Percentiles rank a stretch among this genome's conserved stretches.
These are phyloP conservation scores for Coluber constrictor DNA, from an alignment of 2,797 vertebrate genomes.

Conservation along the genomic window DNA sequence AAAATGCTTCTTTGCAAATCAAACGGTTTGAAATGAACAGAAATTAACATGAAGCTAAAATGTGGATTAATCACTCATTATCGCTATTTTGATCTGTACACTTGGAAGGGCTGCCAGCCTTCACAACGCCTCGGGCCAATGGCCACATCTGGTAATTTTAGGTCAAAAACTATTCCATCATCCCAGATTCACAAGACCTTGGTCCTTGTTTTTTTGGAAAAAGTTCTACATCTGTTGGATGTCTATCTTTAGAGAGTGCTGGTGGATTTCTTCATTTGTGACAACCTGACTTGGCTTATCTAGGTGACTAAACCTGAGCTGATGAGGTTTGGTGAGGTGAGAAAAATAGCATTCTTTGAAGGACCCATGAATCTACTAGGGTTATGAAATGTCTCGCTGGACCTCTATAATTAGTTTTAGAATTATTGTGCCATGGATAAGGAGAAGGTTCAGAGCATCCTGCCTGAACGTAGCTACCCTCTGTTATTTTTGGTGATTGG, in stretches of 20 bases:
- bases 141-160: background rate
- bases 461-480: background rate
- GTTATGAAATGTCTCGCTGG: background rate
- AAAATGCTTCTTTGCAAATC: background rate
- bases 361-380: background rate
- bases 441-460: background rate
- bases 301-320: background rate
- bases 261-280: background rate
- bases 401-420: background rate
- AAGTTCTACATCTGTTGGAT: background rate
- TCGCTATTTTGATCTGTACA: background rate
- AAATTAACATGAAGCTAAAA: background rate
- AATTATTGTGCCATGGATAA: background rate
- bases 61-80: background rate
- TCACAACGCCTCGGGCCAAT: background rate
- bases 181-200: background rate
- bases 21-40: background rate
- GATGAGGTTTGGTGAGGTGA: background rate
- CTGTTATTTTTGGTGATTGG: background rate
- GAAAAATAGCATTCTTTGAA: background rate
- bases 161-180: background rate
- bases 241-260: background rate
- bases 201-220: background rate
- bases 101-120: background rate
- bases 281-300: background rate